Evolutionary conservation across 2,113 vertebrate species (phyloP).

Genomic region (Takifugu flavidus): DNA sequence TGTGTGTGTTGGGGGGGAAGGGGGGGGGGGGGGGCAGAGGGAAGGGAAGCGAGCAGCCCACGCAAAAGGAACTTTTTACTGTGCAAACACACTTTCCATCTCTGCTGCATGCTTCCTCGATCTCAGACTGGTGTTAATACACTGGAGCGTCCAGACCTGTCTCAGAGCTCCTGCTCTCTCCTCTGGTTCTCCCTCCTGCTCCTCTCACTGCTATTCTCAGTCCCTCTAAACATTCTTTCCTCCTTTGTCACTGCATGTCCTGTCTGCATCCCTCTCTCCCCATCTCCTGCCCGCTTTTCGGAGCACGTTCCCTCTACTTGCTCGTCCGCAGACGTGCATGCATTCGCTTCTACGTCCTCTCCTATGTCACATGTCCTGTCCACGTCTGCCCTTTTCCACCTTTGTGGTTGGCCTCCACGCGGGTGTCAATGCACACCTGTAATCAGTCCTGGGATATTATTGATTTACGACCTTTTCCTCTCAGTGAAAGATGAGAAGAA

Average conservation of each 20-base stretch:
- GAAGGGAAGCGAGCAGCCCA: conserved; percentile 61
- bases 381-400: conserved; percentile 11
- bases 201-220: conserved; percentile 63
- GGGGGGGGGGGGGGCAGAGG: conserved; percentile 14
- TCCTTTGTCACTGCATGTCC: conserved; percentile 72
- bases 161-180: conserved; percentile 52
- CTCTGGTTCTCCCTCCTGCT: conserved; percentile 44
- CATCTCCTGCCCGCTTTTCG: conserved; percentile 41
- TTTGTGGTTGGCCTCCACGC: not conserved
- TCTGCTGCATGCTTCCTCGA: conserved; percentile 57
- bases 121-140: conserved; percentile 74
- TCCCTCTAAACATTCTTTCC: conserved; percentile 79
- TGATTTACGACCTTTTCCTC: too few relatives aligned
- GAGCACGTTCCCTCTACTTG: conserved; percentile 37
- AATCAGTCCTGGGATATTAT: not conserved
- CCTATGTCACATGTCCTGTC: too few relatives aligned
- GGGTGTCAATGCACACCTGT: conserved; percentile 15
- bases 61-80: conserved; percentile 76
- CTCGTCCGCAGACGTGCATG: conserved; percentile 17
- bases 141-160: conserved; percentile 53
- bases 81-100: conserved; percentile 74
- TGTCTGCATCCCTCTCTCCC: conserved; percentile 69
- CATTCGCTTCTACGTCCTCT: conserved; percentile 8
- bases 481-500: conserved; percentile 14
- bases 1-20: conserved; percentile 19